Percentiles rank a stretch among this genome's conserved stretches.
Evolutionary conservation across 2,888 invertebrate genomes (phyloP).

Genomic region (Conistra vaccinii): DNA sequence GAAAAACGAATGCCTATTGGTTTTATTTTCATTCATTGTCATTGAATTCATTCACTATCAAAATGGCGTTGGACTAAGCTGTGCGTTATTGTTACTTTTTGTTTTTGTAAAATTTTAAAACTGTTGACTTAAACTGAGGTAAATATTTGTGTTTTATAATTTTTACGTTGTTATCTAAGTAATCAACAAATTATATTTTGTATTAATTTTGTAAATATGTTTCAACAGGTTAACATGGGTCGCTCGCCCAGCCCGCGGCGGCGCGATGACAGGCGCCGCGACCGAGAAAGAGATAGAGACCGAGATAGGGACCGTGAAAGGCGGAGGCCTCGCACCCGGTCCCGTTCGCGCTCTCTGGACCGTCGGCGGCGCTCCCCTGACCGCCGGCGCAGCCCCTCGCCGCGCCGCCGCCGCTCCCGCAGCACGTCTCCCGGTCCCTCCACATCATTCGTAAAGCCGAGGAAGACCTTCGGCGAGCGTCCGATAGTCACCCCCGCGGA

Average conservation of each 20-base stretch:
- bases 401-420: slow-evolving; percentile 80
- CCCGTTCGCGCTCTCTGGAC: slow-evolving; percentile 86
- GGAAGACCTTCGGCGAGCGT: slow-evolving; percentile 89
- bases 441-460: slow-evolving; percentile 83
- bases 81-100: slow-evolving; percentile 82
- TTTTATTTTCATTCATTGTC: neutral
- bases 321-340: slow-evolving; percentile 83
- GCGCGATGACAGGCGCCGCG: slow-evolving; percentile 83
- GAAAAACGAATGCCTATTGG: slow-evolving; percentile 14
- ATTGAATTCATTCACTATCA: slow-evolving; percentile 72
- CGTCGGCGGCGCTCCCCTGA: slow-evolving; percentile 87
- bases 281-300: slow-evolving; percentile 72
- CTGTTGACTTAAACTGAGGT: slow-evolving; percentile 84
- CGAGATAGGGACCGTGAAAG: slow-evolving; percentile 86
- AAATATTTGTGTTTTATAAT: slow-evolving; percentile 60
- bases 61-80: slow-evolving; percentile 87
- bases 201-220: slow-evolving; percentile 38
- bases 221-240: slow-evolving; percentile 81
- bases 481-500: slow-evolving; percentile 95
- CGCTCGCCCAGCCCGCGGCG: slow-evolving; percentile 89
- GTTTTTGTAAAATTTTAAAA: slow-evolving; percentile 84
- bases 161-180: neutral
- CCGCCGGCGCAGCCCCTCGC: slow-evolving; percentile 75
- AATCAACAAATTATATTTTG: neutral
- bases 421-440: slow-evolving; percentile 83